Percentiles rank a stretch among this genome's conserved stretches.
Conservation (phyloP, 2,797 vertebrate species). For the Bucorvus abyssinicus region DNA sequence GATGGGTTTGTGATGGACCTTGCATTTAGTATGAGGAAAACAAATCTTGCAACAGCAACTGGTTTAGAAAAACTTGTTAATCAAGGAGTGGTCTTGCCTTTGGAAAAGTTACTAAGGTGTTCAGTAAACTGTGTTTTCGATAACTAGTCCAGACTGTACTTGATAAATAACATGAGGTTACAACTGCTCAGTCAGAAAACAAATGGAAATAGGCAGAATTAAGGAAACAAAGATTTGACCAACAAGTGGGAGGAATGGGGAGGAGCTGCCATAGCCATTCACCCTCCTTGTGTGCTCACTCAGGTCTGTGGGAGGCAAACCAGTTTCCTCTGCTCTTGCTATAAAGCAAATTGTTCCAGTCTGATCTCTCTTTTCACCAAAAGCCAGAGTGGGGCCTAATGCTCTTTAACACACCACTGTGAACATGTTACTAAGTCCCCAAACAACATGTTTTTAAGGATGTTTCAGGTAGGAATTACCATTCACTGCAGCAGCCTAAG, state of each 20-base stretch:
- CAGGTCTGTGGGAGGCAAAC: background rate
- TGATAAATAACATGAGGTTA: background rate
- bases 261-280: background rate
- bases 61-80: background rate
- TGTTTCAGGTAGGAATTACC: background rate
- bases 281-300: background rate
- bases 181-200: background rate
- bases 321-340: background rate
- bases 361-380: background rate
- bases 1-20: background rate
- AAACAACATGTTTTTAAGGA: background rate
- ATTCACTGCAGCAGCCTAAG: background rate
- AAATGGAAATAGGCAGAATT: fast-evolving
- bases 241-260: background rate
- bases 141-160: background rate
- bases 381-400: background rate
- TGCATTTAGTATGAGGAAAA: background rate
- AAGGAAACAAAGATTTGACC: background rate
- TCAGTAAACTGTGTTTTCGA: background rate
- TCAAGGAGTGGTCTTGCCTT: background rate
- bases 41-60: background rate
- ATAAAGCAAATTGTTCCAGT: background rate
- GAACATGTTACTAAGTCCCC: background rate
- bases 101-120: background rate
- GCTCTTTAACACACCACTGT: background rate